Evolutionary conservation across 2,888 invertebrate species (phyloP).

Genomic region (Brenthis ino): DNA sequence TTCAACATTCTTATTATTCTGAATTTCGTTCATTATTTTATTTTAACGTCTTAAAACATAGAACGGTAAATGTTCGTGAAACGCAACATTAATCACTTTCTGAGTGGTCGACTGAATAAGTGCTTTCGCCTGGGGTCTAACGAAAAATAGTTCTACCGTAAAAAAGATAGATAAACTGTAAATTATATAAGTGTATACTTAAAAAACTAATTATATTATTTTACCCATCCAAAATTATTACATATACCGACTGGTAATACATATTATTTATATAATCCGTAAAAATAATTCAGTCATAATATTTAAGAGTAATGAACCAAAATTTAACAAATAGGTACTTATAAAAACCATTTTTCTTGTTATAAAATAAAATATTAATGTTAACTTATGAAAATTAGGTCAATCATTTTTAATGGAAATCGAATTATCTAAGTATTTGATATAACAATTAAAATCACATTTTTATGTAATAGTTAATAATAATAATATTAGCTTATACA

Average conservation of each 20-base stretch:
- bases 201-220: too few relatives aligned
- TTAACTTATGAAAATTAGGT: constrained; percentile 18
- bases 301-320: too few relatives aligned
- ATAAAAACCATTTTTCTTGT: neutral
- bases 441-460: constrained; percentile 11
- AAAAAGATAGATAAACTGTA: neutral
- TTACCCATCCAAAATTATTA: too few relatives aligned
- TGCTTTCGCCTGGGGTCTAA: constrained; percentile 11
- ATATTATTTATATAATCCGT: too few relatives aligned
- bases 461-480: constrained; percentile 1
- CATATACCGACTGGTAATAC: too few relatives aligned
- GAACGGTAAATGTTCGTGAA: too few relatives aligned
- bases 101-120: constrained; percentile 8
- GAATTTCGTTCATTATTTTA: too few relatives aligned
- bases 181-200: too few relatives aligned
- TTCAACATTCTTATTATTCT: too few relatives aligned
- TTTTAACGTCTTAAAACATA: too few relatives aligned
- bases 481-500: constrained; percentile 5
- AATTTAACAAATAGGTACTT: too few relatives aligned
- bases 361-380: constrained; percentile 1
- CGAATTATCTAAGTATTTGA: neutral
- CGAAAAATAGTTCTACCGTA: constrained; percentile 1
- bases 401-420: constrained; percentile 7
- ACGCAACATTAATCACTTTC: constrained; percentile 18
- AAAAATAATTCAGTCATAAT: too few relatives aligned